These are phyloP conservation scores for Hirudinaria manillensis DNA, from an alignment of 2,888 invertebrate species.

Conservation along the genomic window DNA sequence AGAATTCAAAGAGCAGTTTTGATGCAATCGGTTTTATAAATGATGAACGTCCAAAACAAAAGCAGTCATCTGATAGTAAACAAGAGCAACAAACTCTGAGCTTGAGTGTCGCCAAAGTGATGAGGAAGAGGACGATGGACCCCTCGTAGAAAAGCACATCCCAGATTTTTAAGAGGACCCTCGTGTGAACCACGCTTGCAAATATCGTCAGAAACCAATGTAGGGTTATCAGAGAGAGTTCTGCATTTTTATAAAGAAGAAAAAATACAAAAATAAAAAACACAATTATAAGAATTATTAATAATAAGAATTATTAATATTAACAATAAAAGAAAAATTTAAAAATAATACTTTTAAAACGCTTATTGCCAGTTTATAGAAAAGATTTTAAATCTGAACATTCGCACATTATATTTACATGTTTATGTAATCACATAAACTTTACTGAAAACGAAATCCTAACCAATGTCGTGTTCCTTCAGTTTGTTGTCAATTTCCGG, in stretches of 20 bases:
- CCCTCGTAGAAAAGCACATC: conserved; percentile 95
- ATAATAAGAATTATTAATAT: background rate
- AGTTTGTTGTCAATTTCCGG: conserved; percentile 80
- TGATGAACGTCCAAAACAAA: background rate
- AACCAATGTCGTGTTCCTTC: conserved; percentile 70
- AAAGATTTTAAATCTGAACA: too few species aligned
- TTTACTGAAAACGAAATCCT: conserved; percentile 28
- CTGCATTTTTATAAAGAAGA: conserved; percentile 49
- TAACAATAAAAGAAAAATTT: background rate
- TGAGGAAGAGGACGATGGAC: conserved; percentile 84
- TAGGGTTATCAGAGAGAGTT: conserved; percentile 86
- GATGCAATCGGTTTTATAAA: too few species aligned
- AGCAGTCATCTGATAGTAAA: background rate
- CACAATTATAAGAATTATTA: background rate
- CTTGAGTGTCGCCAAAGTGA: conserved; percentile 87
- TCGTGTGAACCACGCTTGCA: conserved; percentile 92
- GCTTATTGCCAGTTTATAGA: too few species aligned
- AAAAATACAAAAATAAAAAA: too few species aligned
- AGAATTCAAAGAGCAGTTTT: too few species aligned
- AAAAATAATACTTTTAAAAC: too few species aligned
- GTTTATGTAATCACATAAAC: background rate
- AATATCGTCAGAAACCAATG: conserved; percentile 97
- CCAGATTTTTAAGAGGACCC: conserved; percentile 86
- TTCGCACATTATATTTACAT: too few species aligned
- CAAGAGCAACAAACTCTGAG: conserved; percentile 56